These are phyloP conservation scores for Ophthalmolycus amberensis DNA, from an alignment of 2,113 vertebrate genomes.

Conservation along the genomic window DNA sequence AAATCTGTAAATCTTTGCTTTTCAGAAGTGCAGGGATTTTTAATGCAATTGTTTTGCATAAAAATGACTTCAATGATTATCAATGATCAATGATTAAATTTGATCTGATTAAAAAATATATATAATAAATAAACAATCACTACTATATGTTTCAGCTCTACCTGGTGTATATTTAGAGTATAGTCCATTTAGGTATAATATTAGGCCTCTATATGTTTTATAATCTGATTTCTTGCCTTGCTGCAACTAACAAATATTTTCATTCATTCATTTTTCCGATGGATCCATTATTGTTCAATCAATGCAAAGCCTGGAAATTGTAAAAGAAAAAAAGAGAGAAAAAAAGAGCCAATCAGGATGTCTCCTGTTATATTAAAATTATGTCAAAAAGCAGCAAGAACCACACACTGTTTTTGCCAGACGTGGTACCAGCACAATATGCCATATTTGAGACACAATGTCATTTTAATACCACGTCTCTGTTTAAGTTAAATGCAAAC, in stretches of 20 bases:
- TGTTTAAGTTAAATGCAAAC: background rate
- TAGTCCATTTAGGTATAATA: background rate
- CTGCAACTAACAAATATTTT: background rate
- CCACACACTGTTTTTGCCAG: background rate
- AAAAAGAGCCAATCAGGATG: background rate
- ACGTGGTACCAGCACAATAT: background rate
- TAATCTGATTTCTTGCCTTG: background rate
- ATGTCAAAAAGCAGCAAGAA: background rate
- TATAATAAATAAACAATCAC: background rate
- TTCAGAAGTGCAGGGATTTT: no score
- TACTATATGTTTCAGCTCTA: background rate
- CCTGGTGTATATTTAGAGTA: background rate
- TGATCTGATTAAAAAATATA: no score
- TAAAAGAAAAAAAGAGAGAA: accelerated
- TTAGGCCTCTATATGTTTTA: background rate
- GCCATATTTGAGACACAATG: background rate
- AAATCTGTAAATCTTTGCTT: no score
- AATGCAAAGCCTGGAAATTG: background rate
- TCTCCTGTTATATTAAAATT: no score
- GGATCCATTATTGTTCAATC: background rate
- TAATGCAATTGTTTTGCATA: no score
- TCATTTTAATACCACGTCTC: background rate
- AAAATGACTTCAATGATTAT: no score
- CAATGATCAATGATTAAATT: background rate
- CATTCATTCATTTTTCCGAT: background rate